Conservation (phyloP, 2,113 vertebrate genomes). For the Strix aluco region DNA sequence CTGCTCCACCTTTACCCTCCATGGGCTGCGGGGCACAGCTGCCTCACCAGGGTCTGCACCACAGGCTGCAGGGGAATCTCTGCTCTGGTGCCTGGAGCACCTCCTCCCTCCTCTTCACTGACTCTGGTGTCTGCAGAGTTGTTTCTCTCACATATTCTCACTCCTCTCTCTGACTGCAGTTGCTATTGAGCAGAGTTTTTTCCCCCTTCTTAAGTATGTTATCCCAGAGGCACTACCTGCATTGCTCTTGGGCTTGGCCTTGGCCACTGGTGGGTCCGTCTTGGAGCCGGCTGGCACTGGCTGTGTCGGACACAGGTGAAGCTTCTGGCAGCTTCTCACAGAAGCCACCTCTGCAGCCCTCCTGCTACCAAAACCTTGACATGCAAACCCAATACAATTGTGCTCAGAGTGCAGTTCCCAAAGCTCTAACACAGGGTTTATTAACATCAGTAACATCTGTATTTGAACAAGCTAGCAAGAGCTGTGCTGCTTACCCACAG, state of each 20-base stretch:
- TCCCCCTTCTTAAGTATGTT: background rate
- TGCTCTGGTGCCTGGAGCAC: background rate
- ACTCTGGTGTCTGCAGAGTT: background rate
- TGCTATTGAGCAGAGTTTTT: background rate
- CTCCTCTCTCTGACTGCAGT: background rate
- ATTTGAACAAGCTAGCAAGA: background rate
- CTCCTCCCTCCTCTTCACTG: background rate
- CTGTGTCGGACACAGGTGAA: background rate
- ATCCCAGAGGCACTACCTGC: background rate
- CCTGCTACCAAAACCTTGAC: background rate
- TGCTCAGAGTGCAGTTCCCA: rapidly evolving
- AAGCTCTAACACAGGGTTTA: background rate
- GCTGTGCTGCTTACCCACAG: rapidly evolving
- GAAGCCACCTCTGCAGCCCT: too few relatives aligned
- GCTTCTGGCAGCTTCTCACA: too few relatives aligned
- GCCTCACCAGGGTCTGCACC: background rate
- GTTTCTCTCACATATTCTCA: background rate
- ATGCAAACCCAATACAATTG: rapidly evolving
- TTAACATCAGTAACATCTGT: background rate
- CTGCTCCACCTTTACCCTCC: background rate
- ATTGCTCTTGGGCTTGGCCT: background rate
- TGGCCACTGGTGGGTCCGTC: background rate
- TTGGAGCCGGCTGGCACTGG: background rate
- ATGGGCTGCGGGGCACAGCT: background rate
- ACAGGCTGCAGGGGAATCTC: background rate